Percentiles rank a stretch among this genome's conserved stretches.
These are phyloP conservation scores for Engraulis encrasicolus DNA, from an alignment of 2,113 vertebrate genomes.

Conservation along the genomic window DNA sequence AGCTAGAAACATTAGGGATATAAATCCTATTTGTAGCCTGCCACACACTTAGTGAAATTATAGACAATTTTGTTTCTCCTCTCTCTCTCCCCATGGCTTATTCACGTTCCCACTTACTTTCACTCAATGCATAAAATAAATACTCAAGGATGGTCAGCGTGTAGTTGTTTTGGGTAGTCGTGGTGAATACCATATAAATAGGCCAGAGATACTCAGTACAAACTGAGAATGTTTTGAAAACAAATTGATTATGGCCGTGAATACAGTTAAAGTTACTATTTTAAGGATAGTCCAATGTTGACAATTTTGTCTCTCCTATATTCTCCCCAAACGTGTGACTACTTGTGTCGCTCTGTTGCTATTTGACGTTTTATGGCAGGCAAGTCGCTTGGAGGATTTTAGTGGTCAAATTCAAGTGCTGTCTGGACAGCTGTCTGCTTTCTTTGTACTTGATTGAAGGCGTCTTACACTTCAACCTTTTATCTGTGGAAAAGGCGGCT, in stretches of 20 bases:
- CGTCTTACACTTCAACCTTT: slow-evolving; percentile 56
- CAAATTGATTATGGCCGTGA: not conserved
- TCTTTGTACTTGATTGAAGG: slow-evolving; percentile 73
- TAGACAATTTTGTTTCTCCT: not conserved
- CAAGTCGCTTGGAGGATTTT: slow-evolving; percentile 75
- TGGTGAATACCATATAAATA: not conserved
- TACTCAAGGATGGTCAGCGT: slow-evolving; percentile 20
- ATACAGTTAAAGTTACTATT: not conserved
- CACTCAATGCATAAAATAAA: not conserved
- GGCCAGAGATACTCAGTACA: not conserved
- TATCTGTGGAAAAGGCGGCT: slow-evolving; percentile 39
- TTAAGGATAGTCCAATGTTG: not conserved
- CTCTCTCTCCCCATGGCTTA: too few relatives aligned
- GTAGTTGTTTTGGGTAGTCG: slow-evolving; percentile 19
- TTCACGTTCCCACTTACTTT: not conserved
- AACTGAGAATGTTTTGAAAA: not conserved
- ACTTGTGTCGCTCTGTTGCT: slow-evolving; percentile 17
- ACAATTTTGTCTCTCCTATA: not conserved
- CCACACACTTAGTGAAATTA: slow-evolving; percentile 21
- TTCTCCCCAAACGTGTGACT: slow-evolving; percentile 10
- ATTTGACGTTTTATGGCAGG: slow-evolving; percentile 76
- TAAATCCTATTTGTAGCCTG: slow-evolving; percentile 12
- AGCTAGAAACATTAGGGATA: slow-evolving; percentile 25
- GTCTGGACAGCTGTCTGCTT: slow-evolving; percentile 77
- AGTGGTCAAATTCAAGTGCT: slow-evolving; percentile 93